Percentiles rank a stretch among this genome's conserved stretches.
phyloP scores from a whole-genome alignment of 2,888 invertebrate species.

The Frankliniella fusca region DNA sequence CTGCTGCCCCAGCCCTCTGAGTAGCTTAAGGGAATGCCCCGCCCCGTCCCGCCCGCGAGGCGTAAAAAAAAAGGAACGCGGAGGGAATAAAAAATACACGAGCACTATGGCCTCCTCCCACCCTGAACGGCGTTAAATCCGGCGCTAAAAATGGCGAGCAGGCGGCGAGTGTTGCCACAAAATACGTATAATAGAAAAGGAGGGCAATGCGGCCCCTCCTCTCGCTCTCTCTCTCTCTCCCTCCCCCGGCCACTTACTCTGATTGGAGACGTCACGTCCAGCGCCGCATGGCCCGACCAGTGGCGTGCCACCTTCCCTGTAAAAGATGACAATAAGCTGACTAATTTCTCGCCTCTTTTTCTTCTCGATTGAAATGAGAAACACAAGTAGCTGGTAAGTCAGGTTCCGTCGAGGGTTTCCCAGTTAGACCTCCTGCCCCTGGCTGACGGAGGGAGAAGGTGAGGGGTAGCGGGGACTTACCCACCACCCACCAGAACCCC shows the following conservation, averaged over 20 bases:
- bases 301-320: no score
- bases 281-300: not conserved
- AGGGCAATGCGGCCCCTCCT: not conserved
- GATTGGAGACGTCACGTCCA: not conserved
- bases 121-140: not conserved
- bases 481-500: no score
- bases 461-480: no score
- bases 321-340: no score
- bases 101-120: not conserved
- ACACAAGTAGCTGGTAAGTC: no score
- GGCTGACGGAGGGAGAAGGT: no score
- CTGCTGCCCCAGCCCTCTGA: not conserved
- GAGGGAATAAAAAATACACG: not conserved
- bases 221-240: not conserved
- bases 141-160: conserved; percentile 22
- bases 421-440: no score
- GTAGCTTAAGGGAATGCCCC: not conserved
- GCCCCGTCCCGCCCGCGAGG: not conserved
- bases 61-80: not conserved
- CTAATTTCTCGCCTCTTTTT: no score
- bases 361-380: no score
- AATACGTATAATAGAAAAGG: not conserved
- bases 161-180: conserved; percentile 8
- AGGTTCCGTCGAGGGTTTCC: no score
- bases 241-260: not conserved